Conservation (phyloP, 1,140 invertebrate species). For the Euglossa dilemma region DNA sequence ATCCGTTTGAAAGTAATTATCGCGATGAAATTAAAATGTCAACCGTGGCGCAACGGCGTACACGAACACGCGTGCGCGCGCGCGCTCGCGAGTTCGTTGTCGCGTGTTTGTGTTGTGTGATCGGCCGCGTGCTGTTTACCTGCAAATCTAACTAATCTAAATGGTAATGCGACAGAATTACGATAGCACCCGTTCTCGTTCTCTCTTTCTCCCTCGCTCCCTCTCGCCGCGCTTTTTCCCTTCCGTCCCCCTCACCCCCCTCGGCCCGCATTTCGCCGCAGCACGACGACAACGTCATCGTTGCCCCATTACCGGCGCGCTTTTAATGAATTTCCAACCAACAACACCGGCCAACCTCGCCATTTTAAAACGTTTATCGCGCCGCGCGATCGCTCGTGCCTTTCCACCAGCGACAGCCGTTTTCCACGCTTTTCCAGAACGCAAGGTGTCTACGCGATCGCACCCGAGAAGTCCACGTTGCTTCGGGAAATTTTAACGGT, state of each 20-base stretch:
- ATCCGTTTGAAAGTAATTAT: constrained; percentile 81
- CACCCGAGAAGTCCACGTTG: too few relatives aligned
- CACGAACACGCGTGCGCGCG: constrained; percentile 39
- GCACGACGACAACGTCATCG: constrained; percentile 46
- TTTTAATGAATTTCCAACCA: constrained; percentile 52
- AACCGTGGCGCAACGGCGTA: constrained; percentile 24
- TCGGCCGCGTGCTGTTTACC: constrained; percentile 76
- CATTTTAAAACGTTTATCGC: constrained; percentile 32
- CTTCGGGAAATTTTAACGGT: too few relatives aligned
- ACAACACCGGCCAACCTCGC: constrained; percentile 32
- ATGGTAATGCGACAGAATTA: constrained; percentile 78
- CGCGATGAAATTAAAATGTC: constrained; percentile 82
- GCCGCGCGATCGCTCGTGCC: not conserved
- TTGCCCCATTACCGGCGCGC: constrained; percentile 53
- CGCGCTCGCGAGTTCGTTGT: not conserved
- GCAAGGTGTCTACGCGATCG: too few relatives aligned
- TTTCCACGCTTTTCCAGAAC: too few relatives aligned
- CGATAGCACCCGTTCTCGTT: constrained; percentile 53
- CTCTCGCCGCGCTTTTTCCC: not conserved
- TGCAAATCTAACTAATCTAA: constrained; percentile 80
- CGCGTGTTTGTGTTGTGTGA: constrained; percentile 77
- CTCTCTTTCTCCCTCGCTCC: not conserved
- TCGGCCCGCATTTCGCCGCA: constrained; percentile 16
- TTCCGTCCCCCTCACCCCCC: not conserved
- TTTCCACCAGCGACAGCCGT: too few relatives aligned